These are phyloP conservation scores for Trisateles emortualis DNA, from an alignment of 2,888 invertebrate genomes.

Conservation along the genomic window DNA sequence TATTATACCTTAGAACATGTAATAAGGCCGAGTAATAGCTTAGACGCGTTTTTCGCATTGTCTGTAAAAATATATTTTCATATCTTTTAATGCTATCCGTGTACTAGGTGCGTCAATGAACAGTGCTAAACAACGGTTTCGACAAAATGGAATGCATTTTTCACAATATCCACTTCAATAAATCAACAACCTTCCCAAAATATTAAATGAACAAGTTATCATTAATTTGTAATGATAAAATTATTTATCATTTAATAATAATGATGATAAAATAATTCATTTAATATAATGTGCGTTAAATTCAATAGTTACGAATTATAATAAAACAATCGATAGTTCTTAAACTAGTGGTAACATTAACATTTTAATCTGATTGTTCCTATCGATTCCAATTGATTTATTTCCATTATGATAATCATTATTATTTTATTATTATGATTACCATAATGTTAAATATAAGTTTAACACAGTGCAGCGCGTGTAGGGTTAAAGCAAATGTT, in stretches of 20 bases:
- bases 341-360: conserved; percentile 86
- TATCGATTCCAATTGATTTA: conserved; percentile 60
- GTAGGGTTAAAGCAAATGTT: conserved; percentile 23
- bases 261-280: conserved; percentile 62
- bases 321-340: conserved; percentile 77
- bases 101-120: conserved; percentile 78
- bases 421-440: too few relatives aligned
- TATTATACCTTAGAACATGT: conserved; percentile 46
- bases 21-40: conserved; percentile 57
- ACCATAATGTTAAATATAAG: conserved; percentile 29
- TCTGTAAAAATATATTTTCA: conserved; percentile 75
- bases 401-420: too few relatives aligned
- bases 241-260: conserved; percentile 60
- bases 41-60: conserved; percentile 64
- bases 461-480: conserved; percentile 32
- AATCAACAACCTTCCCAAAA: conserved; percentile 72
- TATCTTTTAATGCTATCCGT: conserved; percentile 65
- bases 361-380: conserved; percentile 69
- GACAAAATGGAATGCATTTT: conserved; percentile 84
- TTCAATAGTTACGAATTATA: conserved; percentile 59
- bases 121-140: conserved; percentile 77
- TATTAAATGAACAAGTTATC: conserved; percentile 66
- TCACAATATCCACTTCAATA: conserved; percentile 76
- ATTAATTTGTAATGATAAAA: conserved; percentile 59
- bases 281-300: conserved; percentile 60